phyloP scores from a whole-genome alignment of 1,140 invertebrate genomes.

The Neotoxoptera formosana region DNA sequence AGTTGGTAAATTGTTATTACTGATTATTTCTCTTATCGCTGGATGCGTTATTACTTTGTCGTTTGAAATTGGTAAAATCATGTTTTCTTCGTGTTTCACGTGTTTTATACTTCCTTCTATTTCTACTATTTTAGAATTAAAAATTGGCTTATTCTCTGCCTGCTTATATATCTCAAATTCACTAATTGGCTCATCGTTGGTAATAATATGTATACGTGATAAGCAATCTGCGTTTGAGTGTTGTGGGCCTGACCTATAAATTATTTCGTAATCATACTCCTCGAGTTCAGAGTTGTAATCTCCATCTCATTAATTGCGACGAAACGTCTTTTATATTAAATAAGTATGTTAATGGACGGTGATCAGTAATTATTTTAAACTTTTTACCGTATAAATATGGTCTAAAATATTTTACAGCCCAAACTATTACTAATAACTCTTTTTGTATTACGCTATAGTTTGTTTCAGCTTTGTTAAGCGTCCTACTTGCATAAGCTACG shows the following conservation, averaged over 20 bases:
- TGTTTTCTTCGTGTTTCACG: background rate
- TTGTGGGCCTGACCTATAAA: background rate
- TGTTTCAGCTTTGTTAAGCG: background rate
- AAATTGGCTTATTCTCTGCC: too few species aligned
- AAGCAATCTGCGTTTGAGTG: background rate
- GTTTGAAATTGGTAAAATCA: background rate
- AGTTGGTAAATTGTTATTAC: too few species aligned
- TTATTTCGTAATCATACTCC: background rate
- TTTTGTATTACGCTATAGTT: background rate
- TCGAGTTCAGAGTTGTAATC: background rate
- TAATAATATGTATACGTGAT: too few species aligned
- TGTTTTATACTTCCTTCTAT: background rate
- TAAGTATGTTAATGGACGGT: too few species aligned
- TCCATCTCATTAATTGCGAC: too few species aligned
- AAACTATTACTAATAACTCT: background rate
- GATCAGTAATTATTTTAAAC: too few species aligned
- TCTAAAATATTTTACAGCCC: background rate
- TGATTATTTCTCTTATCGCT: too few species aligned
- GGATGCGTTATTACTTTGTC: background rate
- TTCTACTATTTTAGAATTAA: too few species aligned
- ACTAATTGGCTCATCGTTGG: too few species aligned
- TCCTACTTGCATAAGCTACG: background rate
- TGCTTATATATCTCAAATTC: too few species aligned
- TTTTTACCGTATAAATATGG: background rate
- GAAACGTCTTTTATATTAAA: too few species aligned